Percentiles rank a stretch among this genome's conserved stretches.
Evolutionary conservation across 2,797 vertebrate species (phyloP).

Genomic region (Cyclura pinguis): DNA sequence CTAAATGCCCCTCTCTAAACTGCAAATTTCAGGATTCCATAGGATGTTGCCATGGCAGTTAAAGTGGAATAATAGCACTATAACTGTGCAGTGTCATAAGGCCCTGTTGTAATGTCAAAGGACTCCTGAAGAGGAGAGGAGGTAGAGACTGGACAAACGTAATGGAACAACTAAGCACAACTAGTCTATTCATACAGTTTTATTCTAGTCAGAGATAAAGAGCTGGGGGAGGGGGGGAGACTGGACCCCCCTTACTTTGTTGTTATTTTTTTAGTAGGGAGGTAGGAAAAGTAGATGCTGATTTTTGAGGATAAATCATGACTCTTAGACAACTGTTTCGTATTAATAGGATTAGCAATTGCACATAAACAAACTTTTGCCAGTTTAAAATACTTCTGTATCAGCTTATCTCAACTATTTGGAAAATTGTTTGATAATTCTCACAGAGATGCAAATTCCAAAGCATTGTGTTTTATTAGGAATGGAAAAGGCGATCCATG

Average conservation of each 20-base stretch:
- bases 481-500: background rate
- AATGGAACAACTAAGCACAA: background rate
- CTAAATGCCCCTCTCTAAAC: too few species aligned
- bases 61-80: background rate
- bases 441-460: conserved; percentile 17
- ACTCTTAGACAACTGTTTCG: background rate
- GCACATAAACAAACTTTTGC: background rate
- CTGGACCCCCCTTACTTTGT: too few species aligned
- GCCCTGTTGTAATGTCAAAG: too few species aligned
- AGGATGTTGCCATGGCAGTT: too few species aligned
- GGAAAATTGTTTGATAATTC: conserved; percentile 36
- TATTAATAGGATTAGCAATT: background rate
- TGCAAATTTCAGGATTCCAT: too few species aligned
- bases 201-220: too few species aligned
- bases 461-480: conserved; percentile 15
- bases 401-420: conserved; percentile 22
- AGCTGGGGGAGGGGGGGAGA: too few species aligned
- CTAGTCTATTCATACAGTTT: too few species aligned
- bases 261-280: too few species aligned
- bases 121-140: background rate
- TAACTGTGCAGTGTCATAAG: too few species aligned
- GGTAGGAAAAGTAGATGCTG: background rate
- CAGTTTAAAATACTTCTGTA: background rate
- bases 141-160: background rate
- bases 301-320: background rate